phyloP scores from a whole-genome alignment of 2,113 vertebrate genomes.

The Tetrax tetrax region DNA sequence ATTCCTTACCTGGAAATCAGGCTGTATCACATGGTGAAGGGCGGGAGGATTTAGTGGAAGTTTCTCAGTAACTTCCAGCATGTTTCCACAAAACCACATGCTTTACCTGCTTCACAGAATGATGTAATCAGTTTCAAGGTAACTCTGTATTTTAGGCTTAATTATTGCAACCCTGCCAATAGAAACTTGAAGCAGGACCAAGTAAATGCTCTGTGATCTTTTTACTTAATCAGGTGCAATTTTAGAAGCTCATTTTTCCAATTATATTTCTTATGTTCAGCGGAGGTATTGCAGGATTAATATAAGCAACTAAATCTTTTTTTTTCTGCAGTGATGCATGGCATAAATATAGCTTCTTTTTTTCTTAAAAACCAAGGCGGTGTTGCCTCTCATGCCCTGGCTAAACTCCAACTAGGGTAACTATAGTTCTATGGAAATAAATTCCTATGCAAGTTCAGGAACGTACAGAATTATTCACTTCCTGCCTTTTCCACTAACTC shows the following conservation, averaged over 20 bases:
- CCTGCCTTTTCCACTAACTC: conserved; percentile 2
- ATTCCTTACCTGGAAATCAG: neutral
- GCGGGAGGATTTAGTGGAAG: neutral
- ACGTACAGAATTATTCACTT: neutral
- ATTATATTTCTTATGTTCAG: neutral
- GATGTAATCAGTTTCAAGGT: neutral
- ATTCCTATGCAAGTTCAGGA: neutral
- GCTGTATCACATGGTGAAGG: neutral
- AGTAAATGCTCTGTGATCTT: neutral
- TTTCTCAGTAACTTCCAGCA: neutral
- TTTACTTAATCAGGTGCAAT: neutral
- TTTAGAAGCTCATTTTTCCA: neutral
- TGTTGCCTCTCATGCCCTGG: neutral
- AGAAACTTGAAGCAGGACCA: conserved; percentile 15
- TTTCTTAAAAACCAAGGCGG: neutral
- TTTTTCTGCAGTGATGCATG: neutral
- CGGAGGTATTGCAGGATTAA: neutral
- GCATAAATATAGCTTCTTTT: neutral
- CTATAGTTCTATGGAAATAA: neutral
- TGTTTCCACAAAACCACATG: neutral
- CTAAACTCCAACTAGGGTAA: neutral
- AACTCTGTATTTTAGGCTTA: neutral
- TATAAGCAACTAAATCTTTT: neutral
- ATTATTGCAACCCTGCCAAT: neutral
- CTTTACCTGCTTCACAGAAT: neutral